These are phyloP conservation scores for Palloptera scutellata DNA, from an alignment of 2,888 invertebrate genomes.

Conservation along the genomic window DNA sequence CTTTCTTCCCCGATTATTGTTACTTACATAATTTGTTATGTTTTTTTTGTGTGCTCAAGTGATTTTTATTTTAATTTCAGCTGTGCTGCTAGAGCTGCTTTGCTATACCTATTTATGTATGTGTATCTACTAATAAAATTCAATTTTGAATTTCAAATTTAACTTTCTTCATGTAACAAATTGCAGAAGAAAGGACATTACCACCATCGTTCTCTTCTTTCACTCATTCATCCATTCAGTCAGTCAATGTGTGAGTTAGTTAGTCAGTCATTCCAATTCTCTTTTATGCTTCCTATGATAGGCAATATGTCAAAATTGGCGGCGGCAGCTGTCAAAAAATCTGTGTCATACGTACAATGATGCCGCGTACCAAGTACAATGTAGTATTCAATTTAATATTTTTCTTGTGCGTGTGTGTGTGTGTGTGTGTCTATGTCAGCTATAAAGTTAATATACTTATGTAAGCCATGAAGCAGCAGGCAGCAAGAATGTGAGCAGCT, in stretches of 20 bases:
- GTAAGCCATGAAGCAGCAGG: background rate
- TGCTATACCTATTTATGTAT: too few species aligned
- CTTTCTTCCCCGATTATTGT: too few species aligned
- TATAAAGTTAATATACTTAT: too few species aligned
- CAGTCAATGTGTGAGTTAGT: too few species aligned
- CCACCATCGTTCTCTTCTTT: too few species aligned
- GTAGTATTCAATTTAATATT: background rate
- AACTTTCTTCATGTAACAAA: background rate
- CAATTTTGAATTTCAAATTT: constrained; percentile 4
- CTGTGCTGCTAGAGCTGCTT: too few species aligned
- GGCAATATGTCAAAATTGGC: constrained; percentile 29
- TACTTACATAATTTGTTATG: too few species aligned
- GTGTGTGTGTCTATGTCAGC: background rate
- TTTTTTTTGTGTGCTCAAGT: too few species aligned
- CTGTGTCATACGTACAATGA: constrained; percentile 13
- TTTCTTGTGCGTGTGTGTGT: background rate
- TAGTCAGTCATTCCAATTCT: too few species aligned
- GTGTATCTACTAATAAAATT: background rate
- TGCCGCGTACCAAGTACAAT: background rate
- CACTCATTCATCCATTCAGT: too few species aligned
- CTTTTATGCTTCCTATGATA: background rate
- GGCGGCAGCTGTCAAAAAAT: constrained; percentile 30
- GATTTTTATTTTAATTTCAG: too few species aligned
- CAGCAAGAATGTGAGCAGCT: background rate
- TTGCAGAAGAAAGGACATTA: background rate